Evolutionary conservation across 2,113 vertebrate species (phyloP).

Genomic region (Scortum barcoo): DNA sequence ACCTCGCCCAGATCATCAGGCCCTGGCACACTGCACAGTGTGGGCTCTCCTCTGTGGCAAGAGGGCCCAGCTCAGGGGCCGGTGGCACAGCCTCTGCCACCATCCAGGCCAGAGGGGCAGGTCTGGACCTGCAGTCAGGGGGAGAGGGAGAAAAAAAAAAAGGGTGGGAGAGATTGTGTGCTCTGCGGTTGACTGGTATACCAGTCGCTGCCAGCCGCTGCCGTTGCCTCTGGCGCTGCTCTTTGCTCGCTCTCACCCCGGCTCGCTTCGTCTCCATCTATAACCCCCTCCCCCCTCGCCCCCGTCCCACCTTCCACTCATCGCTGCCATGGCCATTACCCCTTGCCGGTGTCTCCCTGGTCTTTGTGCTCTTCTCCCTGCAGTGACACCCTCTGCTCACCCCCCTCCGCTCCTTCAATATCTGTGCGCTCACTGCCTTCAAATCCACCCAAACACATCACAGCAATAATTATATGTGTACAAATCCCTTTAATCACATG

Average conservation of each 20-base stretch:
- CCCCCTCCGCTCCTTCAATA: conserved; percentile 23
- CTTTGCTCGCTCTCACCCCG: conserved; percentile 59
- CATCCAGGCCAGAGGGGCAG: conserved; percentile 55
- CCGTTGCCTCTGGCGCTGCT: conserved; percentile 64
- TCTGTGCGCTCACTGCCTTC: conserved; percentile 28
- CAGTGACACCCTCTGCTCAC: conserved; percentile 28
- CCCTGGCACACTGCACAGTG: conserved; percentile 57
- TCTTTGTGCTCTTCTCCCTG: conserved; percentile 37
- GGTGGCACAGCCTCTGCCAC: conserved; percentile 59
- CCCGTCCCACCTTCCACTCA: conserved; percentile 41
- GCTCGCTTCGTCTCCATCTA: conserved; percentile 24
- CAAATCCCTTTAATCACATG: conserved; percentile 10
- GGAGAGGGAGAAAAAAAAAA: conserved; percentile 33
- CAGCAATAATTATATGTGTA: conserved; percentile 7
- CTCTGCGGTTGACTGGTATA: conserved; percentile 63
- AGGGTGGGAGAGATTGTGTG: conserved; percentile 28
- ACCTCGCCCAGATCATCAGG: conserved; percentile 81
- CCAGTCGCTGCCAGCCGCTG: conserved; percentile 67
- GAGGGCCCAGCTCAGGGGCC: conserved; percentile 68
- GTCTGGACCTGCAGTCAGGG: conserved; percentile 64
- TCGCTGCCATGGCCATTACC: conserved; percentile 47
- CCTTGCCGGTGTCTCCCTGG: conserved; percentile 34
- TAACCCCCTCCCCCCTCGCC: neutral
- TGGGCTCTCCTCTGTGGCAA: conserved; percentile 67
- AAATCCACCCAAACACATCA: conserved; percentile 15